Percentiles rank a stretch among this genome's conserved stretches.
phyloP scores from a whole-genome alignment of 2,888 invertebrate species.

The Digitonthophagus gazella region DNA sequence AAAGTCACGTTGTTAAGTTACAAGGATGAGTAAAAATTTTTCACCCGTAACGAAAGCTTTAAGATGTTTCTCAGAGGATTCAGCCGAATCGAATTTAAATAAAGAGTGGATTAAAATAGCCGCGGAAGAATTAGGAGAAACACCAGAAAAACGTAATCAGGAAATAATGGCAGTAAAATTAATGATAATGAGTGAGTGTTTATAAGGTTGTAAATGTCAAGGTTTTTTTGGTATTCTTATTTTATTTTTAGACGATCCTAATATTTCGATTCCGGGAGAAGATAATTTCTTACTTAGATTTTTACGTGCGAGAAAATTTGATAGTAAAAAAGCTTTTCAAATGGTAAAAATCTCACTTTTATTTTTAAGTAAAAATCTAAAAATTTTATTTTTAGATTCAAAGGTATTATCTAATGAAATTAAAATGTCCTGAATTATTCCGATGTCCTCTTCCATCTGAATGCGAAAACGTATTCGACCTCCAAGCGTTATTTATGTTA shows the following conservation, averaged over 20 bases:
- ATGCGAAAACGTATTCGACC: conserved; percentile 45
- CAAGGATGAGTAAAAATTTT: not conserved
- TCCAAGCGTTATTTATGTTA: conserved; percentile 52
- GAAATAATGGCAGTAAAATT: conserved; percentile 41
- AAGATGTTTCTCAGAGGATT: conserved; percentile 13
- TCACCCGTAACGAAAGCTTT: conserved; percentile 12
- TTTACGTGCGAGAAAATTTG: conserved; percentile 58
- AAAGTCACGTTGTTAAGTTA: not conserved
- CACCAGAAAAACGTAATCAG: conserved; percentile 43
- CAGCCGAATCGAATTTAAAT: conserved; percentile 28
- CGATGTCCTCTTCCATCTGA: conserved; percentile 48
- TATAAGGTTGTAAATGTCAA: conserved; percentile 3
- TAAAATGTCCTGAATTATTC: conserved; percentile 51
- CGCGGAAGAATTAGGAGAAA: conserved; percentile 48
- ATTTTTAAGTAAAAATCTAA: conserved; percentile 23
- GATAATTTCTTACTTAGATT: conserved; percentile 59
- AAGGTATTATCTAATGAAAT: conserved; percentile 51
- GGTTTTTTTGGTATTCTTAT: not conserved
- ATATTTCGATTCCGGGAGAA: conserved; percentile 52
- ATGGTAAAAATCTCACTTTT: conserved; percentile 42
- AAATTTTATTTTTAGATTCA: conserved; percentile 45
- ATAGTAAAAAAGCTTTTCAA: conserved; percentile 51
- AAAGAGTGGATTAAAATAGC: conserved; percentile 43
- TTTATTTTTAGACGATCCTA: conserved; percentile 44
- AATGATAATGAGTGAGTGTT: conserved; percentile 42